Conservation (phyloP, 2,113 vertebrate species). For the Leptodactylus fuscus region DNA sequence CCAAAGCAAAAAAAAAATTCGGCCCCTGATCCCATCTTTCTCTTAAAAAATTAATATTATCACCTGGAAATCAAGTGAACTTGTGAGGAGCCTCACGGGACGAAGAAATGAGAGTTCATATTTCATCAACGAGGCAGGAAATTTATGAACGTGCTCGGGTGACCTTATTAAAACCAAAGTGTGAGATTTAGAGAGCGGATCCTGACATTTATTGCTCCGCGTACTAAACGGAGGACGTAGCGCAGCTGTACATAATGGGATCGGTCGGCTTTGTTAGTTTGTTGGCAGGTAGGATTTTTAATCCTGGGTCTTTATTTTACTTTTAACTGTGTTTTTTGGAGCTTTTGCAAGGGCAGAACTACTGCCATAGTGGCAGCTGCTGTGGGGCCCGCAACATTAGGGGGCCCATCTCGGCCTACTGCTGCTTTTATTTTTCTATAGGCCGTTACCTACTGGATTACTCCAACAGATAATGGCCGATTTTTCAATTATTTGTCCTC, state of each 20-base stretch:
- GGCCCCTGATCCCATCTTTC: neutral
- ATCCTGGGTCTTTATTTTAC: neutral
- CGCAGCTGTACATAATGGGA: neutral
- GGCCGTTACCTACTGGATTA: no score
- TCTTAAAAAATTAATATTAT: neutral
- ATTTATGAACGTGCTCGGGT: neutral
- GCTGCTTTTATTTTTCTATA: no score
- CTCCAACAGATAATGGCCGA: no score
- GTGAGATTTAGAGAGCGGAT: neutral
- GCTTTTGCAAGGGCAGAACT: no score
- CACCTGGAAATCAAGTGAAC: constrained; percentile 16
- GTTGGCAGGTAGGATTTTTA: neutral
- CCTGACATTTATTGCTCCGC: neutral
- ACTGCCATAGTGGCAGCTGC: no score
- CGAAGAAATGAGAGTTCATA: neutral
- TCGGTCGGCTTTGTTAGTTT: neutral
- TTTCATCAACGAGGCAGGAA: neutral
- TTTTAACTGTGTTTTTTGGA: neutral
- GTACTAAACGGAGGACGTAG: neutral
- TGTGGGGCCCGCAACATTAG: no score
- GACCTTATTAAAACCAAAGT: constrained; percentile 13
- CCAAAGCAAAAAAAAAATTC: neutral
- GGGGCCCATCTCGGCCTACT: no score
- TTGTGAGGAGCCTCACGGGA: neutral
- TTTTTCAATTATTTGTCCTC: no score